Evolutionary conservation across 2,113 vertebrate species (phyloP).

Genomic region (Galbula dea): DNA sequence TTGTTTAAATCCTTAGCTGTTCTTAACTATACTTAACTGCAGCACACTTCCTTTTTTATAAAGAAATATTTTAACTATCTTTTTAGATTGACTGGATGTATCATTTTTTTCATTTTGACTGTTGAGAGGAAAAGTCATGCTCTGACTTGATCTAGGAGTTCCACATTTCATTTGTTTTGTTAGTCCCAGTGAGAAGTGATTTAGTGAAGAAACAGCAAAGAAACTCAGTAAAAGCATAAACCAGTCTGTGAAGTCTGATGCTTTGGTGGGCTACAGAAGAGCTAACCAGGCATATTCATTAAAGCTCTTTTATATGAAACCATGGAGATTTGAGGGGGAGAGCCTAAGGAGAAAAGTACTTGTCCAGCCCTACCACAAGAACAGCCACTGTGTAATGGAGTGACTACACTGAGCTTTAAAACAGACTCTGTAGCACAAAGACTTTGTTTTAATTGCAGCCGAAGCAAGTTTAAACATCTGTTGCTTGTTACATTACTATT

Average conservation of each 20-base stretch:
- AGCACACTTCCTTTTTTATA: neutral
- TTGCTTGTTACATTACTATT: conserved; percentile 34
- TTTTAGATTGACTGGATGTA: neutral
- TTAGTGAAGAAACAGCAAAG: neutral
- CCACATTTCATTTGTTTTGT: conserved; percentile 7
- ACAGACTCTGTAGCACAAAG: neutral
- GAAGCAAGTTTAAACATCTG: conserved; percentile 52
- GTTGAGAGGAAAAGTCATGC: neutral
- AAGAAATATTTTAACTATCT: neutral
- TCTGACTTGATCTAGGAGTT: neutral
- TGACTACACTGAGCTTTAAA: neutral
- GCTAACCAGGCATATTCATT: neutral
- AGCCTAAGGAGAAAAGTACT: neutral
- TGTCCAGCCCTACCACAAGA: neutral
- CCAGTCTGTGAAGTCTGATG: neutral
- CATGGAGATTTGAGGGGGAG: neutral
- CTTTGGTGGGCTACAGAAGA: neutral
- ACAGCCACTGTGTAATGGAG: neutral
- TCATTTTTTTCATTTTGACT: neutral
- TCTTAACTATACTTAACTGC: neutral
- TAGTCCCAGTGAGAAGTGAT: neutral
- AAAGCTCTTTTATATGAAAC: neutral
- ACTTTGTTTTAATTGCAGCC: conserved; percentile 23
- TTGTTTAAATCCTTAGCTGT: neutral
- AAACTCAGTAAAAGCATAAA: neutral